phyloP scores from a whole-genome alignment of 1,140 invertebrate genomes.

The Drepana arcuata region DNA sequence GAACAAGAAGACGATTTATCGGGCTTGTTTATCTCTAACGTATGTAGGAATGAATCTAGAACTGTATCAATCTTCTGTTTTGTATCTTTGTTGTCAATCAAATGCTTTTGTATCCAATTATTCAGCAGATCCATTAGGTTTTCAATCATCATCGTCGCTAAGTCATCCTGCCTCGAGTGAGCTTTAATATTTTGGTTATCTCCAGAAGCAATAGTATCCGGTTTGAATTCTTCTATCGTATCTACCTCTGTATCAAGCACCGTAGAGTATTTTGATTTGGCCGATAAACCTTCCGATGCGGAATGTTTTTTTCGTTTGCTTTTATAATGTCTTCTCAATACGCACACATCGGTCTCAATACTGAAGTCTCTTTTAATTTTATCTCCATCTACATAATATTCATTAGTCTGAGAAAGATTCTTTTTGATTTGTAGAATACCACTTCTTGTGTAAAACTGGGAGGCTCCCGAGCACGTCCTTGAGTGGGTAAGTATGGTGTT shows the following conservation, averaged over 20 bases:
- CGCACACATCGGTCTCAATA: constrained; percentile 45
- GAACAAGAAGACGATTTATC: constrained; percentile 25
- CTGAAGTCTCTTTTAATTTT: constrained; percentile 42
- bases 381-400: constrained; percentile 20
- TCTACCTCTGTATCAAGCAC: constrained; percentile 19
- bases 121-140: constrained; percentile 43
- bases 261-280: constrained; percentile 28
- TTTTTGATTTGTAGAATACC: constrained; percentile 26
- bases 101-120: constrained; percentile 41
- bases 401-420: constrained; percentile 13
- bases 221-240: constrained; percentile 22
- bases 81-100: constrained; percentile 32
- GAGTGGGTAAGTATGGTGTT: constrained; percentile 28
- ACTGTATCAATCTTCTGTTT: constrained; percentile 42
- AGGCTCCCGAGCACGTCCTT: constrained; percentile 30
- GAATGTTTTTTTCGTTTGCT: constrained; percentile 18
- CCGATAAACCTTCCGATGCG: constrained; percentile 14
- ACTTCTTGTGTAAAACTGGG: constrained; percentile 26
- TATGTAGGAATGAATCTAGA: constrained; percentile 38
- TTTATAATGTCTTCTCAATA: constrained; percentile 34
- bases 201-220: constrained; percentile 31
- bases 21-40: constrained; percentile 16
- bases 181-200: constrained; percentile 22
- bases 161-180: constrained; percentile 18
- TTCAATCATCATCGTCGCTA: constrained; percentile 33